phyloP scores from a whole-genome alignment of 2,113 vertebrate genomes.

The Accipiter virgatus region DNA sequence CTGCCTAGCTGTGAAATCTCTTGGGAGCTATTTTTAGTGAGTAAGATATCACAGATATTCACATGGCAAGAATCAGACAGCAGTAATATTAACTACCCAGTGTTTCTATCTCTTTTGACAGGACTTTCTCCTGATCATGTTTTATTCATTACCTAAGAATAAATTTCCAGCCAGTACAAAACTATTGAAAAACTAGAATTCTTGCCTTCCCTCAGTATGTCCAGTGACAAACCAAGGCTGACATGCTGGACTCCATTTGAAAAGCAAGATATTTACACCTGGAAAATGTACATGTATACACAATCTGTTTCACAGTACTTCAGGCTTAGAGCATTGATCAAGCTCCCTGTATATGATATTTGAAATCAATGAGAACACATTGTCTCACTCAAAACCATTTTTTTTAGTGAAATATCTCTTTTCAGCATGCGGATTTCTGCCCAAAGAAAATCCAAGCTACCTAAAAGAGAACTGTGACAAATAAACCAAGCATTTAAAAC shows the following conservation, averaged over 20 bases:
- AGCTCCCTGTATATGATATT: background rate
- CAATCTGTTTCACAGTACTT: background rate
- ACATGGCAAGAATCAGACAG: background rate
- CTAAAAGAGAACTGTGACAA: background rate
- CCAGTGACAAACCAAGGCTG: background rate
- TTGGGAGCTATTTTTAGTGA: background rate
- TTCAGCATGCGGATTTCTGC: background rate
- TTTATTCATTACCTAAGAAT: background rate
- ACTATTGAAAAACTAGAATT: background rate
- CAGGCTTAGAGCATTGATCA: background rate
- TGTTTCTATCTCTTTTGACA: background rate
- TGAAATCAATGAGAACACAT: background rate
- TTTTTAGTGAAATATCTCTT: background rate
- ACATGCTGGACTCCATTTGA: background rate
- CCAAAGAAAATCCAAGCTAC: background rate
- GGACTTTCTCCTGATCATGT: background rate
- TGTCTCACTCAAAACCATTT: background rate
- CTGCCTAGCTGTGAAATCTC: background rate
- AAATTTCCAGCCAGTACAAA: background rate
- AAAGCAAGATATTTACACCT: background rate
- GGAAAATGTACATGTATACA: background rate
- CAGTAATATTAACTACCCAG: background rate
- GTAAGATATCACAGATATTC: background rate
- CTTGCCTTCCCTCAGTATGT: background rate
- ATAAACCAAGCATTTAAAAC: background rate